Conservation (phyloP, 2,888 invertebrate genomes). For the Mantis religiosa region DNA sequence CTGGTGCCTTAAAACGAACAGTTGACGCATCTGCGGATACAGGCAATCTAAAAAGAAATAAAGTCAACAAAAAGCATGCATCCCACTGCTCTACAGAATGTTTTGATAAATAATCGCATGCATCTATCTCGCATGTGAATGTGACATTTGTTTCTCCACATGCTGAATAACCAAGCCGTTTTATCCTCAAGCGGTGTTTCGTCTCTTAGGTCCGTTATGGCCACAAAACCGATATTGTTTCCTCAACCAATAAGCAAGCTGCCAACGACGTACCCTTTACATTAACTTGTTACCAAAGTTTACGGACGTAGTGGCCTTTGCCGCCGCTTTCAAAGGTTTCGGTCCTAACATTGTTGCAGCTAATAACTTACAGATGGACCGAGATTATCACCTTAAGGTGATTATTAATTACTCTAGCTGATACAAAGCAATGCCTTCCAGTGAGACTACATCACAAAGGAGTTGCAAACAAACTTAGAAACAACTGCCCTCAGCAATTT, state of each 20-base stretch:
- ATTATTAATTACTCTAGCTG: conserved; percentile 6
- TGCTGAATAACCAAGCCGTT: neutral
- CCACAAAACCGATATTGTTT: neutral
- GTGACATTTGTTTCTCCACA: neutral
- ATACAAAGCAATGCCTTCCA: conserved; percentile 2
- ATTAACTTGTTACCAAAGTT: conserved; percentile 16
- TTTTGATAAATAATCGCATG: neutral
- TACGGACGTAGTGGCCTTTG: neutral
- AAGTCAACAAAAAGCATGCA: neutral
- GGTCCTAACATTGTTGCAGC: neutral
- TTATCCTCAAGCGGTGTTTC: neutral
- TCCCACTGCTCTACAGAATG: neutral
- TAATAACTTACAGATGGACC: neutral
- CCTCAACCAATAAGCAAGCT: neutral
- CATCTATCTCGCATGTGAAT: neutral
- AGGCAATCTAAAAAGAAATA: neutral
- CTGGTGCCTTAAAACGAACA: neutral
- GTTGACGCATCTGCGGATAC: neutral
- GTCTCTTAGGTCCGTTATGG: neutral
- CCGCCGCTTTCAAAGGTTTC: neutral
- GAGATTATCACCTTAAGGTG: conserved; percentile 11
- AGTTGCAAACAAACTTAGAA: neutral
- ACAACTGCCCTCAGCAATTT: neutral
- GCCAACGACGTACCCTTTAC: neutral
- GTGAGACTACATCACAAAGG: neutral